These are phyloP conservation scores for Ricordea florida DNA, from an alignment of 92 coral and sea anemone genomes.

Conservation along the genomic window DNA sequence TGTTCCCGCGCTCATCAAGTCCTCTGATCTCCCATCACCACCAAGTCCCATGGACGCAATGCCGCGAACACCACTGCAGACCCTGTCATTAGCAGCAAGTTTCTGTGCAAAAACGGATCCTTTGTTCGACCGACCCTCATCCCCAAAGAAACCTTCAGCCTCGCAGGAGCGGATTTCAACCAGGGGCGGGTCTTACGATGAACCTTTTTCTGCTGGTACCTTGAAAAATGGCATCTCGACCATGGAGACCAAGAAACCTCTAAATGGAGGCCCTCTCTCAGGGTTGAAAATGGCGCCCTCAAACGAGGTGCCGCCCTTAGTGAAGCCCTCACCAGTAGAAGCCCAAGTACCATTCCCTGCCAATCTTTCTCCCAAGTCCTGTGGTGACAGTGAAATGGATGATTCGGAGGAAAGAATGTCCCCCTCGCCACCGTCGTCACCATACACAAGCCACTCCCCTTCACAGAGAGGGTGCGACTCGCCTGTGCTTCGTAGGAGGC, in stretches of 20 bases:
- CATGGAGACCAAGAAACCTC: conserved; percentile 15
- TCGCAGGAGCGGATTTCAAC: not conserved
- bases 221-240: conserved; percentile 7
- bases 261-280: not conserved
- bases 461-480: conserved; percentile 38
- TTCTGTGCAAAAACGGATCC: conserved; percentile 6
- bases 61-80: conserved; percentile 23
- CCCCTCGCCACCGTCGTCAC: conserved; percentile 30
- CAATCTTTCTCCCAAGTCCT: conserved; percentile 32
- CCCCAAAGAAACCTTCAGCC: not conserved
- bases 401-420: conserved; percentile 18
- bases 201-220: conserved; percentile 19
- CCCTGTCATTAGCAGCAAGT: conserved; percentile 33
- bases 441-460: conserved; percentile 18
- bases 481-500: conserved; percentile 41
- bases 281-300: not conserved
- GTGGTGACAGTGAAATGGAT: conserved; percentile 24
- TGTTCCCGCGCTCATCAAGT: conserved; percentile 66
- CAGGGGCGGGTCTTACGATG: conserved; percentile 13
- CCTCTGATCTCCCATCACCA: conserved; percentile 60
- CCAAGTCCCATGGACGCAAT: conserved; percentile 54
- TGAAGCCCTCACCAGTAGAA: conserved; percentile 22
- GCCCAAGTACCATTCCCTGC: conserved; percentile 29
- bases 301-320: conserved; percentile 13
- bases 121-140: conserved; percentile 2